A percentile compares a stretch with the other conserved stretches of the same genome.
Evolutionary conservation across 2,888 invertebrate genomes (phyloP).

Genomic region (Alloscopus bannaensis): DNA sequence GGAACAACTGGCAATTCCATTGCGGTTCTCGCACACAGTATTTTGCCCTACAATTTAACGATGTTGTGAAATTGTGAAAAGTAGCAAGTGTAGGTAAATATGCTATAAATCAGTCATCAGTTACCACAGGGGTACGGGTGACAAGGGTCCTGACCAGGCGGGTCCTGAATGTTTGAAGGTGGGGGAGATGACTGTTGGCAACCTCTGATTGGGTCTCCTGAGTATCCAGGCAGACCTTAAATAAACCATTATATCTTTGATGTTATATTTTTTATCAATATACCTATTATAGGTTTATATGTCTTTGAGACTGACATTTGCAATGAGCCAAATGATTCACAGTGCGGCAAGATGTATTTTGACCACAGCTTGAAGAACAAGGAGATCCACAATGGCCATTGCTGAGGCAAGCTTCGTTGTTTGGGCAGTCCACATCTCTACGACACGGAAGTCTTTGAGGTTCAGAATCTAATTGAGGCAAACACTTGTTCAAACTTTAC

Average conservation of each 20-base stretch:
- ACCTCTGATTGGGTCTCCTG: constrained; percentile 73
- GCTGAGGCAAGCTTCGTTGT: constrained; percentile 52
- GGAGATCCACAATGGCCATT: constrained; percentile 58
- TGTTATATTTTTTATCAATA: too few relatives aligned
- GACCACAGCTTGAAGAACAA: constrained; percentile 58
- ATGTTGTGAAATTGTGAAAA: too few relatives aligned
- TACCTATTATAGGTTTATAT: too few relatives aligned
- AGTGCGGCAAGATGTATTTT: constrained; percentile 79
- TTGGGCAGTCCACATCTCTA: constrained; percentile 53
- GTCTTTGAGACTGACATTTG: too few relatives aligned
- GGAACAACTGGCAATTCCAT: constrained; percentile 46
- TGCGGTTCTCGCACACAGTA: constrained; percentile 54
- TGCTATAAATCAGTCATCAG: too few relatives aligned
- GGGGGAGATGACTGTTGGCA: constrained; percentile 73
- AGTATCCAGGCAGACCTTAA: constrained; percentile 74
- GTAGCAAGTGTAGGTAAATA: too few relatives aligned
- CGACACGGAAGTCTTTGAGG: constrained; percentile 22
- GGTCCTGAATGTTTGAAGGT: background rate
- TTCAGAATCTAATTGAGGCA: background rate
- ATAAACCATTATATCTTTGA: too few relatives aligned
- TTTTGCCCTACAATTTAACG: too few relatives aligned
- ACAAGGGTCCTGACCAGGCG: constrained; percentile 31
- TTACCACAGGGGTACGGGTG: constrained; percentile 43
- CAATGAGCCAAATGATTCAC: constrained; percentile 72
- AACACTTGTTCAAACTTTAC: background rate